Evolutionary conservation across 2,797 vertebrate species (phyloP).

Genomic region (Pangasius krempfi): DNA sequence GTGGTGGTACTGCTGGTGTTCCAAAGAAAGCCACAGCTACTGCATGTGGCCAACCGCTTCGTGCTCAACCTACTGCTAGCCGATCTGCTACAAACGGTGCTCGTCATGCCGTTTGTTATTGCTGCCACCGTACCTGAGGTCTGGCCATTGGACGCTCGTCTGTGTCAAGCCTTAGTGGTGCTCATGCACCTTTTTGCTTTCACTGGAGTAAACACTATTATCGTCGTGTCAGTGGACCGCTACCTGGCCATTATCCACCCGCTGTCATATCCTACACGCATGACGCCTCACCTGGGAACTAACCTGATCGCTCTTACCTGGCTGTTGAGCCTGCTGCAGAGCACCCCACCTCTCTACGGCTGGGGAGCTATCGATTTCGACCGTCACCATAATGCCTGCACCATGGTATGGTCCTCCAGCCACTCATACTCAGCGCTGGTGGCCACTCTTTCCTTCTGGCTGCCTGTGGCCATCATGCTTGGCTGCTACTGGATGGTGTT

Average conservation of each 20-base stretch:
- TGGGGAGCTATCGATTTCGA: conserved; percentile 87
- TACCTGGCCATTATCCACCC: conserved; percentile 91
- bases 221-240: conserved; percentile 86
- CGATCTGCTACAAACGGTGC: conserved; percentile 83
- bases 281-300: conserved; percentile 84
- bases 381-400: conserved; percentile 78
- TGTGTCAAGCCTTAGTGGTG: conserved; percentile 85
- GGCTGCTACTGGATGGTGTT: conserved; percentile 90
- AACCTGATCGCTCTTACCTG: conserved; percentile 85
- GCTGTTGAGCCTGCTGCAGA: conserved; percentile 83
- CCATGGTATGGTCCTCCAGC: conserved; percentile 85
- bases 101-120: conserved; percentile 88
- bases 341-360: conserved; percentile 86
- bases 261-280: conserved; percentile 85
- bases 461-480: conserved; percentile 84
- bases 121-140: conserved; percentile 80
- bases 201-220: conserved; percentile 86
- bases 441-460: conserved; percentile 81
- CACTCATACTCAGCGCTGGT: conserved; percentile 82
- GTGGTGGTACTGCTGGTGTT: conserved; percentile 84
- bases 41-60: conserved; percentile 88
- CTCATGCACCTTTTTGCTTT: conserved; percentile 92
- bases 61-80: conserved; percentile 88
- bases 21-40: conserved; percentile 86
- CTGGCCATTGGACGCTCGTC: conserved; percentile 82